phyloP scores from a whole-genome alignment of 2,797 vertebrate species.

The Enteromius trimaculatus region DNA sequence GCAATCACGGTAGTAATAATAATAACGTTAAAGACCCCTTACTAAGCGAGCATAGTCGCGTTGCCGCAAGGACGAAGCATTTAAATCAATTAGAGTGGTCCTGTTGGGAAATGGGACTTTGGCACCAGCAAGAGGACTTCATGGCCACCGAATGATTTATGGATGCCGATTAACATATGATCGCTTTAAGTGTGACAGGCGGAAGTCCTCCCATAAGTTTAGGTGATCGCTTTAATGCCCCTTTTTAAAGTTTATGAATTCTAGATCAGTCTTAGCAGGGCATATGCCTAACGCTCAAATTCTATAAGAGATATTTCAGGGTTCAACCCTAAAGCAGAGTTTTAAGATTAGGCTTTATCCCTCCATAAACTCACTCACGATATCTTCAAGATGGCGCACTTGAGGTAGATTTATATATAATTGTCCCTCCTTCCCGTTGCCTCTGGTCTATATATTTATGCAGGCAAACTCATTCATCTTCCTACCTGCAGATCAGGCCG shows the following conservation, averaged over 20 bases:
- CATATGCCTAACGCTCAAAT: slow-evolving; percentile 7
- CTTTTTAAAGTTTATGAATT: slow-evolving; percentile 2
- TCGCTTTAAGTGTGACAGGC: slow-evolving; percentile 86
- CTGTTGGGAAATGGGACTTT: slow-evolving; percentile 91
- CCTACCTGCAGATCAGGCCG: slow-evolving; percentile 45
- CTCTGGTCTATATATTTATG: slow-evolving; percentile 55
- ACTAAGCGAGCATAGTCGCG: slow-evolving; percentile 95
- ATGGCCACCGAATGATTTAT: slow-evolving; percentile 71
- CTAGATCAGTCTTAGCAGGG: background rate
- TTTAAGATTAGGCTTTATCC: slow-evolving; percentile 17
- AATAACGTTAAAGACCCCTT: slow-evolving; percentile 98
- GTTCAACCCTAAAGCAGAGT: slow-evolving; percentile 13
- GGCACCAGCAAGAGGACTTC: slow-evolving; percentile 85
- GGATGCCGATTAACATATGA: slow-evolving; percentile 85
- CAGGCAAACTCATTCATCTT: slow-evolving; percentile 54
- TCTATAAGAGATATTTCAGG: background rate
- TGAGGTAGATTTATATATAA: slow-evolving; percentile 27
- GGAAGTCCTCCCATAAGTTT: slow-evolving; percentile 49
- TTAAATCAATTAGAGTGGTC: slow-evolving; percentile 98
- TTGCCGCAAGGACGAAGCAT: slow-evolving; percentile 94
- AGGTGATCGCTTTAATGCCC: slow-evolving; percentile 9
- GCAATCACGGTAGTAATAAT: slow-evolving; percentile 86
- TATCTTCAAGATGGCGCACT: slow-evolving; percentile 25
- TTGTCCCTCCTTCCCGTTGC: slow-evolving; percentile 40
- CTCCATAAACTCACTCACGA: slow-evolving; percentile 3